Evolutionary conservation across 2,888 invertebrate species (phyloP).

Genomic region (Glaucopsyche alexis): DNA sequence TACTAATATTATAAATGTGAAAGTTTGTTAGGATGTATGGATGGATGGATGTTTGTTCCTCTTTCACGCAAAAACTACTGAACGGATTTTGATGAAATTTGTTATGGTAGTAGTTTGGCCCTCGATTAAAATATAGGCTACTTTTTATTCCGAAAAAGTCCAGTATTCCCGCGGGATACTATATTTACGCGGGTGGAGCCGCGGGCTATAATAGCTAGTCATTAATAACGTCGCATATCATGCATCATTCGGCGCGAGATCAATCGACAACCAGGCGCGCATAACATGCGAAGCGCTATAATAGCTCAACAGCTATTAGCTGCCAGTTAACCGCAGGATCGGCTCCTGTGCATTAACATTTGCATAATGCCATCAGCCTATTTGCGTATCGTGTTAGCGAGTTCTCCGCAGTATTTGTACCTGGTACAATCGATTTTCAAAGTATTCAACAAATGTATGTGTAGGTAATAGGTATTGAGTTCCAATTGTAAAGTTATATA

Average conservation of each 20-base stretch:
- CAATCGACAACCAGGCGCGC: conserved; percentile 7
- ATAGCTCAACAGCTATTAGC: conserved; percentile 3
- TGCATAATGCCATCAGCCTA: conserved; percentile 27
- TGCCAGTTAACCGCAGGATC: conserved; percentile 7
- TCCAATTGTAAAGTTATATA: background rate
- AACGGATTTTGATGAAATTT: too few relatives aligned
- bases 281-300: background rate
- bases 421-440: conserved; percentile 8
- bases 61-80: too few relatives aligned
- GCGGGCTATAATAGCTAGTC: too few relatives aligned
- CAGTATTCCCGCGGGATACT: too few relatives aligned
- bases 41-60: too few relatives aligned
- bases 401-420: background rate
- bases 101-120: too few relatives aligned
- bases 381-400: conserved; percentile 19
- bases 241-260: background rate
- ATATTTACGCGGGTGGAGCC: too few relatives aligned
- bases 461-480: too few relatives aligned
- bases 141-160: too few relatives aligned
- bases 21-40: too few relatives aligned
- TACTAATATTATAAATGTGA: too few relatives aligned
- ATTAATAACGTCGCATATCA: background rate
- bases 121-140: too few relatives aligned
- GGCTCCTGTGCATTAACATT: conserved; percentile 18
- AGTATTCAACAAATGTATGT: background rate